Evolutionary conservation across 2,797 vertebrate genomes (phyloP).

Genomic region (Chiropotes sagulatus): DNA sequence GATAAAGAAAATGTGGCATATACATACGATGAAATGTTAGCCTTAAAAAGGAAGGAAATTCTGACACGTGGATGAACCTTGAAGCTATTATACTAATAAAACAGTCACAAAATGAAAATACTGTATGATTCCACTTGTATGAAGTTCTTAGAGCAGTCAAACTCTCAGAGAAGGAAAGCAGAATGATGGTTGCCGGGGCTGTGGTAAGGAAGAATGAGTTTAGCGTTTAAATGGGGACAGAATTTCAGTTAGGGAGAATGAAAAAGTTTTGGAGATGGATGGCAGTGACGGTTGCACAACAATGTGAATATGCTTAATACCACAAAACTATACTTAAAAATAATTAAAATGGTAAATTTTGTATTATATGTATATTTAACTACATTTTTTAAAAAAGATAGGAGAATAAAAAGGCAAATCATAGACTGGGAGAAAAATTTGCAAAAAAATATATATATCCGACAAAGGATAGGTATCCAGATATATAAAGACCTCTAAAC

Average conservation of each 20-base stretch:
- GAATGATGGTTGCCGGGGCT: not conserved
- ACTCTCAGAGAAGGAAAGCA: not conserved
- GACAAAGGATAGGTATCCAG: not conserved
- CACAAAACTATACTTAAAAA: not conserved
- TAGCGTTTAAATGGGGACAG: not conserved
- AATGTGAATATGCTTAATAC: not conserved
- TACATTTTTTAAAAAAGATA: not conserved
- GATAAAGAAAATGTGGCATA: not conserved
- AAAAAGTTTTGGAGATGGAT: not conserved
- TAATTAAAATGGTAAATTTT: not conserved
- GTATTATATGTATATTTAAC: not conserved
- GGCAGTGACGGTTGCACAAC: not conserved
- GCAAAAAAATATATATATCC: not conserved
- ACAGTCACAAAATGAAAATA: not conserved
- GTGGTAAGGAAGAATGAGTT: not conserved
- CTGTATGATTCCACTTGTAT: not conserved
- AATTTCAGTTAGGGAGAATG: not conserved
- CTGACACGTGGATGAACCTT: not conserved
- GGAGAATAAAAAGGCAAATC: not conserved
- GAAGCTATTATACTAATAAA: not conserved
- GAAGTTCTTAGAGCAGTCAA: not conserved
- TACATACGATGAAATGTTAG: not conserved
- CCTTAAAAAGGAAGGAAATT: not conserved
- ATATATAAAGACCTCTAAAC: not conserved
- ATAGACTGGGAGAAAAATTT: not conserved